Evolutionary conservation across 2,113 vertebrate species (phyloP).

Genomic region (Xenus cinereus): DNA sequence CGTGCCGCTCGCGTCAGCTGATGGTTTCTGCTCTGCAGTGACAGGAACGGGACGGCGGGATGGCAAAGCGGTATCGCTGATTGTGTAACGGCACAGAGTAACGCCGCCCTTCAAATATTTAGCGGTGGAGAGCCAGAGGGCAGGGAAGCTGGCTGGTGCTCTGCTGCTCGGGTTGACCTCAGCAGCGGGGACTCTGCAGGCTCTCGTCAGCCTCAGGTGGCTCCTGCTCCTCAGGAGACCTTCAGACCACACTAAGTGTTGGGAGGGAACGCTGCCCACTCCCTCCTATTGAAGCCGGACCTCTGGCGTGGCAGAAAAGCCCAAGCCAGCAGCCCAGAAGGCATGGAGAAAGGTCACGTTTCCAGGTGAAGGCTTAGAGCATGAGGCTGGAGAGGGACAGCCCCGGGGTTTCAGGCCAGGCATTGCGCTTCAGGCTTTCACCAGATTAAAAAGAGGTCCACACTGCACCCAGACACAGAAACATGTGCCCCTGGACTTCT

Average conservation of each 20-base stretch:
- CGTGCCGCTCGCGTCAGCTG: neutral
- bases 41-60: rapidly evolving
- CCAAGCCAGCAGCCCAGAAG: neutral
- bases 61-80: rapidly evolving
- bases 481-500: rapidly evolving
- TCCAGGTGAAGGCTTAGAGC: neutral
- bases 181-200: rapidly evolving
- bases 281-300: neutral
- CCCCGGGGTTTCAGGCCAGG: neutral
- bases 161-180: rapidly evolving
- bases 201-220: neutral
- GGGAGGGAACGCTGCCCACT: neutral
- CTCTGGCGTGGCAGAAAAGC: neutral
- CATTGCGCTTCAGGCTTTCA: neutral
- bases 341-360: rapidly evolving
- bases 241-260: neutral
- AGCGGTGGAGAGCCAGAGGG: rapidly evolving
- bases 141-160: rapidly evolving
- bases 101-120: rapidly evolving
- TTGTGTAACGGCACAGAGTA: rapidly evolving
- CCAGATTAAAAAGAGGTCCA: neutral
- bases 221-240: neutral
- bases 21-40: rapidly evolving
- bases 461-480: rapidly evolving
- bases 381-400: neutral